Conservation (phyloP, 2,888 invertebrate genomes). For the Drosophila leonis region DNA sequence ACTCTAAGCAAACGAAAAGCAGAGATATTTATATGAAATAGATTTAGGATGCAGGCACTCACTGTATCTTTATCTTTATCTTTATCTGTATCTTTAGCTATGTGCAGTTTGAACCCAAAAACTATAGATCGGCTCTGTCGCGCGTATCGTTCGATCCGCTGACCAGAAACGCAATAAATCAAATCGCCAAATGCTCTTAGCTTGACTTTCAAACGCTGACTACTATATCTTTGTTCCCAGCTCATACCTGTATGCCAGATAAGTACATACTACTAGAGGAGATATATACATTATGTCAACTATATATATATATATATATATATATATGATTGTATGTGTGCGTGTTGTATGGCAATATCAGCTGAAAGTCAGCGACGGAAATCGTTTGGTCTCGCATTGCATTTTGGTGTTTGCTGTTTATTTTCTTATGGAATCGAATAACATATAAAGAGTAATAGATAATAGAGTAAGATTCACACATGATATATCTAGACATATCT, state of each 20-base stretch:
- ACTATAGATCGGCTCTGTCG: constrained; percentile 21
- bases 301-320: neutral
- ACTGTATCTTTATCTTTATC: neutral
- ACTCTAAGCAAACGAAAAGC: neutral
- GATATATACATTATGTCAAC: neutral
- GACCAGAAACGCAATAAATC: constrained; percentile 53
- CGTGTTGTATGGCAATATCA: constrained; percentile 8
- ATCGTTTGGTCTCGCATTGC: constrained; percentile 17
- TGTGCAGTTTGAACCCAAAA: neutral
- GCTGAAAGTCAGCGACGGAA: constrained; percentile 19
- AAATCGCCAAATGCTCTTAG: constrained; percentile 31
- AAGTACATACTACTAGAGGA: constrained; percentile 10
- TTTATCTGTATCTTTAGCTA: neutral
- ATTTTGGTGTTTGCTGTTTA: neutral
- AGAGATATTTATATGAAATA: neutral
- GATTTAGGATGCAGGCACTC: neutral
- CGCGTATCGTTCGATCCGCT: constrained; percentile 57
- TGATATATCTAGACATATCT: neutral
- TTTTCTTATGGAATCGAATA: neutral
- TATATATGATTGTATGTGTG: neutral
- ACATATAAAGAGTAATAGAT: neutral
- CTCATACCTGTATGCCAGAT: constrained; percentile 31
- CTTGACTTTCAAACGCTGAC: constrained; percentile 71
- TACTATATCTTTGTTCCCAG: constrained; percentile 47
- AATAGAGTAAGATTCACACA: neutral